A percentile compares a stretch with the other conserved stretches of the same genome.
These are phyloP conservation scores for Anoplopoma fimbria DNA, from an alignment of 2,113 vertebrate genomes.

Conservation along the genomic window DNA sequence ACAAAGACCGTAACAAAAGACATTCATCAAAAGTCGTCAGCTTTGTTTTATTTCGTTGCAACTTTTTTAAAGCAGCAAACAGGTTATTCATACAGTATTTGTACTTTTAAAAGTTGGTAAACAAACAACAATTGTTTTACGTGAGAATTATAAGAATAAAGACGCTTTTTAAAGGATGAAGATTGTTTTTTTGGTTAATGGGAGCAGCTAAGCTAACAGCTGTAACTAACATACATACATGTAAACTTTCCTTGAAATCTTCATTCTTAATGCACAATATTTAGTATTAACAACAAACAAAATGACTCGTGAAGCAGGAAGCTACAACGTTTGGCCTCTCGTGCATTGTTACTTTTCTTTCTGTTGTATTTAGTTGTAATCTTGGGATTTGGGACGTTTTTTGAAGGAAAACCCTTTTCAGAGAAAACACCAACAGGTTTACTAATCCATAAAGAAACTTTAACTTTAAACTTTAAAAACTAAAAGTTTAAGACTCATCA, in stretches of 20 bases:
- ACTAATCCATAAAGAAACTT: background rate
- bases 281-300: background rate
- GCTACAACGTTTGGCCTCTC: background rate
- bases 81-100: background rate
- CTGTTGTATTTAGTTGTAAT: background rate
- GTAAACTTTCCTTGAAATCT: background rate
- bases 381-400: background rate
- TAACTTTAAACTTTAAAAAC: background rate
- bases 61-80: background rate
- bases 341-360: background rate
- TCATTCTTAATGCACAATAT: background rate
- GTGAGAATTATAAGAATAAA: background rate
- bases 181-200: background rate
- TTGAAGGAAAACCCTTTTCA: background rate
- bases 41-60: background rate
- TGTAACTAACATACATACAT: background rate
- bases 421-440: no score
- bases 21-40: background rate
- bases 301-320: background rate
- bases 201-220: background rate
- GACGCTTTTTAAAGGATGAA: background rate
- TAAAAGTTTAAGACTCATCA: slow-evolving; percentile 45
- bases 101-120: background rate
- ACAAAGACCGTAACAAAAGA: background rate
- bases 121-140: background rate